Percentiles rank a stretch among this genome's conserved stretches.
phyloP scores from a whole-genome alignment of 2,888 invertebrate species.

The Ligdia adustata region DNA sequence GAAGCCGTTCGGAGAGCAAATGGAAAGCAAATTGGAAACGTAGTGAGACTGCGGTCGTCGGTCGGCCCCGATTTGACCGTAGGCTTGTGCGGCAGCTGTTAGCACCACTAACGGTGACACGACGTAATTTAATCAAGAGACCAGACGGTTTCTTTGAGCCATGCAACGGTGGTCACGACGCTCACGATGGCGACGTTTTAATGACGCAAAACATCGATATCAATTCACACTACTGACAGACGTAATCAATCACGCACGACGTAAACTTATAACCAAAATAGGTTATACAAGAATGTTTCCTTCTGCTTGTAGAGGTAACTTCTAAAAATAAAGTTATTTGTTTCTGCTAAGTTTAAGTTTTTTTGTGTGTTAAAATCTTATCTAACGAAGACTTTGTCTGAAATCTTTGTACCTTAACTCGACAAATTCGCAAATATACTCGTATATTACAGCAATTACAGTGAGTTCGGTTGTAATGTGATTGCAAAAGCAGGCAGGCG shows the following conservation, averaged over 20 bases:
- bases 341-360: no score
- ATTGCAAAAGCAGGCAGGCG: neutral
- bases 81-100: conserved; percentile 28
- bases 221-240: conserved; percentile 1
- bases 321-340: no score
- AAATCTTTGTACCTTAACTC: no score
- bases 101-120: conserved; percentile 50
- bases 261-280: neutral
- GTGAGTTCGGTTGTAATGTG: neutral
- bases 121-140: conserved; percentile 40
- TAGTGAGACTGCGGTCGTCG: conserved; percentile 42
- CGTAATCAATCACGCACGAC: conserved; percentile 1
- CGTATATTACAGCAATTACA: no score
- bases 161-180: conserved; percentile 17
- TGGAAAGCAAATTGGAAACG: conserved; percentile 67
- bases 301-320: neutral
- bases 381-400: no score
- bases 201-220: conserved; percentile 13
- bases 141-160: conserved; percentile 17
- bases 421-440: no score
- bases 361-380: no score
- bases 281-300: neutral
- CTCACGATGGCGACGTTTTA: conserved; percentile 7
- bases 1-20: conserved; percentile 58
- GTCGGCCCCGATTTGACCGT: conserved; percentile 42